Percentiles rank a stretch among this genome's conserved stretches.
These are phyloP conservation scores for Hyalella azteca DNA, from an alignment of 2,888 invertebrate species.

Conservation along the genomic window DNA sequence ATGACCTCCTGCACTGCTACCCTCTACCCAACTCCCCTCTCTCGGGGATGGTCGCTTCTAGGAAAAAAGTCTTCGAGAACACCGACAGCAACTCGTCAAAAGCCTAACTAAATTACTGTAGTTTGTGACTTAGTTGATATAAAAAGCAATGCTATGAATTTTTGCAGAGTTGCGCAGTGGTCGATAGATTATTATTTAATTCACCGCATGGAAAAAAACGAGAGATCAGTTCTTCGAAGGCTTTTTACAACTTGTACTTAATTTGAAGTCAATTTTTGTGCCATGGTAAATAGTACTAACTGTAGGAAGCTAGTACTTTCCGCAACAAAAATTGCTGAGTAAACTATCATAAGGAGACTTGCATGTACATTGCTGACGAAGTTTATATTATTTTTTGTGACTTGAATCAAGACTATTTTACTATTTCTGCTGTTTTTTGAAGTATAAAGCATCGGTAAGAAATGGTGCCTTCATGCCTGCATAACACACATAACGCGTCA, in stretches of 20 bases:
- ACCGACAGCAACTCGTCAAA: background rate
- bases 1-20: constrained; percentile 61
- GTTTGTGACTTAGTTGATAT: too few relatives aligned
- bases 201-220: too few relatives aligned
- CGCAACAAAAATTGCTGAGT: constrained; percentile 28
- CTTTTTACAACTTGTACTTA: constrained; percentile 32
- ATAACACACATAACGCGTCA: background rate
- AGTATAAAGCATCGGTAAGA: background rate
- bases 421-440: constrained; percentile 16
- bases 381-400: background rate
- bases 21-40: constrained; percentile 64
- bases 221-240: too few relatives aligned
- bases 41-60: constrained; percentile 76
- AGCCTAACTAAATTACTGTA: background rate
- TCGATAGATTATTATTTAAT: too few relatives aligned
- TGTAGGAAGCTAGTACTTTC: constrained; percentile 23
- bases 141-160: too few relatives aligned
- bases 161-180: too few relatives aligned
- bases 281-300: constrained; percentile 25
- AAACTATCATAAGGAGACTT: background rate
- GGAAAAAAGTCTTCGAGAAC: constrained; percentile 72
- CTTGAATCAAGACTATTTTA: background rate
- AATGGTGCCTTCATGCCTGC: background rate
- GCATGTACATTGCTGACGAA: constrained; percentile 1
- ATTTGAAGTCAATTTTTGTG: constrained; percentile 32